phyloP scores from a whole-genome alignment of 1,140 invertebrate species.

The honey bee (Apis mellifera) region Amel_HAv3.1 CM009935.2:1318001-1318500 shows the following conservation, averaged over 20 bases:
- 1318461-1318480: background rate
- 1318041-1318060: no score
- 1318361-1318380: background rate
- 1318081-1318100: no score
- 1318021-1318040: no score
- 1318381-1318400: background rate
- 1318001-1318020: no score
- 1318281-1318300: background rate
- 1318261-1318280: background rate
- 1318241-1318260: background rate
- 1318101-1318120: no score
- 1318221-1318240: no score
- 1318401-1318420: background rate
- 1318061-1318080: no score
- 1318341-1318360: background rate
- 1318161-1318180: no score
- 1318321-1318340: background rate
- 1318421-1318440: slow-evolving; percentile 20
- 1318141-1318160: no score
- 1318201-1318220: no score
- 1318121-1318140: no score
- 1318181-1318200: no score
- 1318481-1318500: background rate
- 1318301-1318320: background rate
- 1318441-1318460: background rate